A percentile compares a stretch with the other conserved stretches of the same genome.
These are phyloP conservation scores for Argopecten irradians DNA, from an alignment of 1,140 invertebrate species.

Conservation along the genomic window DNA sequence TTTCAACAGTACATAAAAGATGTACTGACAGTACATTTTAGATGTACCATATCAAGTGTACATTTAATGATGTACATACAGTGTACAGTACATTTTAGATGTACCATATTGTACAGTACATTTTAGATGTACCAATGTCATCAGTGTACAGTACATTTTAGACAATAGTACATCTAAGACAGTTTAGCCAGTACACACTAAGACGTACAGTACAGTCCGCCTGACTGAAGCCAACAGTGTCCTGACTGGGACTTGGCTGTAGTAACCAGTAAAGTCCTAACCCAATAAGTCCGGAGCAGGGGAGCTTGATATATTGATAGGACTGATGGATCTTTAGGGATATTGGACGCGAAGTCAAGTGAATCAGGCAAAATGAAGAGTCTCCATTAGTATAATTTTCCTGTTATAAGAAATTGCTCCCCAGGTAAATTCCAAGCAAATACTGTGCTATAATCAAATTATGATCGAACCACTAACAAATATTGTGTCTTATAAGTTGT, in stretches of 20 bases:
- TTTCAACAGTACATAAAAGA: too few relatives aligned
- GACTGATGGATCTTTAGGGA: constrained; percentile 20
- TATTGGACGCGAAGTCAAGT: constrained; percentile 18
- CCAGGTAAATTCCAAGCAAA: constrained; percentile 32
- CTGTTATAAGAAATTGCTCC: constrained; percentile 33
- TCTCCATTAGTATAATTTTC: constrained; percentile 34
- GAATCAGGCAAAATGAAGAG: constrained; percentile 19
- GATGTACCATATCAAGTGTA: too few relatives aligned
- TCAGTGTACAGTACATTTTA: too few relatives aligned
- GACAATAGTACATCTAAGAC: too few relatives aligned
- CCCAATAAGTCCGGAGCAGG: background rate
- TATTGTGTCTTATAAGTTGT: constrained; percentile 23
- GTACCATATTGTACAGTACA: too few relatives aligned
- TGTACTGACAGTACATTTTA: too few relatives aligned
- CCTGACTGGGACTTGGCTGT: background rate
- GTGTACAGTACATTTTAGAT: too few relatives aligned
- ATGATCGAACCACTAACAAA: constrained; percentile 24
- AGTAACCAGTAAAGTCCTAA: background rate
- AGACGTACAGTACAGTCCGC: background rate
- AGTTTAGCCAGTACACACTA: too few relatives aligned
- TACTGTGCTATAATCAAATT: constrained; percentile 26
- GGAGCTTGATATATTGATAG: background rate
- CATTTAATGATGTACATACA: too few relatives aligned
- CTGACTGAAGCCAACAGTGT: background rate
- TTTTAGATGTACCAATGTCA: too few relatives aligned